Evolutionary conservation across 2,888 invertebrate genomes (phyloP), one percentile per base, ranked within the genome.

Genomic region (Lutraria lutraria): DNA sequence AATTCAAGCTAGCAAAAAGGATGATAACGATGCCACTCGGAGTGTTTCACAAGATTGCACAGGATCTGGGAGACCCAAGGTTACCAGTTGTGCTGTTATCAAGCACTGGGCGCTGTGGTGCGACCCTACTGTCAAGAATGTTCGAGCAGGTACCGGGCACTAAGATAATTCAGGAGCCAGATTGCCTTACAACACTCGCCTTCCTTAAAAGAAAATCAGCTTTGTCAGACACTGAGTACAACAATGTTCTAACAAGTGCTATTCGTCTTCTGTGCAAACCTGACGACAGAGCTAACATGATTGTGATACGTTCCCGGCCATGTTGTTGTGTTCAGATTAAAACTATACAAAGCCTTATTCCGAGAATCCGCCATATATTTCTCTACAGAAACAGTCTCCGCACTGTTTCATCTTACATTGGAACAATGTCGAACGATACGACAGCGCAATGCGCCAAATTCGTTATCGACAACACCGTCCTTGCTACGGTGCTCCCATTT

Each of bases 21-120:
- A 56, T 95, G 72, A 95, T 95, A 80, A 94, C 94, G n/a, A 94
- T 96, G 93, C 96, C 96, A 8, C 91, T 95, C 16, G 95, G 95
- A 12, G 95, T 95, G 10, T 95, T 95, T 87, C 94, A 95, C 88
- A 95, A 95, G 87, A 93, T 95, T 29, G 95, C 95, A 10, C 95
- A 95, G 43, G 95, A 95, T 88, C 91, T 95, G 12, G 95, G 96
- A 25, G 93, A 94, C 52, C 96, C 96, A 0, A 91, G 94, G 54
- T 90, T 95, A n/a, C 94, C 95, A 0, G 94, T 95, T 2, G 92
- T 95, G 43, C 93, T 95, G 93, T 89, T 95, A 34, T 93, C 94
- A 60, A 94, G 93, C 81, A 95, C 95, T 0, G 94, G 95, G 15
- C 92, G 95, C 52, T 95, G 95, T 87, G 96, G 96, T 12, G 94